Evolutionary conservation across 1,140 invertebrate genomes (phyloP), one percentile per base, ranked within the genome.

Genomic region (Lordiphosa collinella): DNA sequence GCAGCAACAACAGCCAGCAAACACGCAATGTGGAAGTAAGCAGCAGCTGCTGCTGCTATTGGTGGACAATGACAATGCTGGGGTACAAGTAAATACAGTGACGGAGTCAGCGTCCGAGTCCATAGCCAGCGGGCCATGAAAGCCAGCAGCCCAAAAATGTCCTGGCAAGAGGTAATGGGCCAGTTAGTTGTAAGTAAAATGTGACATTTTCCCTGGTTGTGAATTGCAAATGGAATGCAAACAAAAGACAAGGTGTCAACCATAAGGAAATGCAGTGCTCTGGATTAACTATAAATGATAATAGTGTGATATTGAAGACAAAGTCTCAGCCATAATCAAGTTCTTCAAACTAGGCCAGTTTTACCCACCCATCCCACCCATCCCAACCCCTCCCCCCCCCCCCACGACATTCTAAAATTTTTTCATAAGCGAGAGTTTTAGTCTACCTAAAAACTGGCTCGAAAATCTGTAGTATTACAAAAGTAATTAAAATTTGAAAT

Each of bases 21-120:
- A 57, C 69, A 80, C 48, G 56, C 55, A 74, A 79, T 51, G 58
- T 65, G 68, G 49, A 72, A 72, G 59, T 72, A 60, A 62, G 58
- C 70, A 74, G 52, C 62, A 56, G 54, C 53, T 35, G 55, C 14
- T 35, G 60, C 36, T 44, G 51, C 25, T 44, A 40, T n/a, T 46
- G 37, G 41, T 18, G 61, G 56, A 70, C 56, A 69, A 74, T 64
- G 64, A 64, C 71, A 65, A 46, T 52, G 57, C 50, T 63, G 52
- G 70, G 62, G 55, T 46, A 67, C 34, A 67, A 57, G 64, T 66
- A 67, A 66, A 66, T 57, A 58, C 62, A 22, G 25, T 29, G 25
- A 29, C 25, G 25, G 25, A 29, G 25, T 29, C 44, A 37, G 48
- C 16, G 16, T 12, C 36, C 59, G 50, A 49, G 61, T 49, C 55